Base-by-base conservation (phyloP, 2,797 vertebrate genomes). In the Sarcophilus harrisii region DNA sequence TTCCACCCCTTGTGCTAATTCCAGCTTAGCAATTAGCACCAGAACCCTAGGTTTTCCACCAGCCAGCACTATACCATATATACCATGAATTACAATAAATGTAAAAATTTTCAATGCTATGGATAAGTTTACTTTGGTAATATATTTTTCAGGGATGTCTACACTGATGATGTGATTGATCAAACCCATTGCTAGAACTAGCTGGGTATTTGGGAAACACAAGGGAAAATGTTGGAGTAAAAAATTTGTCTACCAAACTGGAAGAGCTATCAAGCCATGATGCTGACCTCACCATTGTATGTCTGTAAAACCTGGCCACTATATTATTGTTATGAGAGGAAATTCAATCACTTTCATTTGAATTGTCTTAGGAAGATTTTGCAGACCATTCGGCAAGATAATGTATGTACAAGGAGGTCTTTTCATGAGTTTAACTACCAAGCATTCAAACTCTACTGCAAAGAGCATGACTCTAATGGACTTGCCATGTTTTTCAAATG, bases 171-270 rank as follows among this genome's bases (percentile, higher is more conserved):
- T n/a, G 1, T 18, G 32, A 4, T n/a, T 66, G 32, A n/a, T n/a
- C 18, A 1, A 4, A 66, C 5, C 0, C 0, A 18, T 18, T 66
- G 4, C 0, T 4, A 66, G 62, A 66, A 18, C 5, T n/a, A n/a
- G 32, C 0, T 18, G 32, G n/a, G 16, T 66, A 13, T n/a, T 66
- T 18, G 9, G 32, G 32, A 18, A 1, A 13, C 14, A n/a, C 5
- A 18, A 66, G 18, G 32, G 1, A n/a, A 66, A 66, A 32, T 66
- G 62, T 66, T 32, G 32, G 32, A 32, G 29, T n/a, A 18, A 5
- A 66, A n/a, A 14, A 14, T n/a, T 6, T 66, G 32, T 13, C 14
- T 66, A n/a, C 62, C 32, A n/a, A 6, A n/a, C 14, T n/a, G 14
- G 54, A 66, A 66, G 5, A 14, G n/a, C 14, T 6, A 66, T 66